Conservation (phyloP, 2,113 vertebrate genomes). For the Bubalus kerabau region DNA sequence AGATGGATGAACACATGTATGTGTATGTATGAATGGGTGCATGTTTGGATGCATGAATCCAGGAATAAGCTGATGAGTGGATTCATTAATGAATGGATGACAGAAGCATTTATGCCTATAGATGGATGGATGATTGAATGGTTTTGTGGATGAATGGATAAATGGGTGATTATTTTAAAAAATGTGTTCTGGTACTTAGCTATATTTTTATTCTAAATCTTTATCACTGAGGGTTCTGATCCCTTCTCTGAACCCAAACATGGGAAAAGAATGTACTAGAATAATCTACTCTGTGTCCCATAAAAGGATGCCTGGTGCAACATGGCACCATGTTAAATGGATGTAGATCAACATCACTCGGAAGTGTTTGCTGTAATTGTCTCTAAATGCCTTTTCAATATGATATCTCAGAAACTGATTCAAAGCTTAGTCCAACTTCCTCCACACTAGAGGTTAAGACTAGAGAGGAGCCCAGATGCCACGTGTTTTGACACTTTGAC, state of each 20-base stretch:
- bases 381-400: background rate
- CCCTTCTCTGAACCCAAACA: background rate
- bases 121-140: background rate
- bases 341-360: rapidly evolving
- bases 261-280: background rate
- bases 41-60: rapidly evolving
- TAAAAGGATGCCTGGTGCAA: background rate
- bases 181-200: background rate
- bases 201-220: background rate
- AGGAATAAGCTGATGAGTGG: background rate
- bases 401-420: background rate
- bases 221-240: background rate
- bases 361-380: rapidly evolving
- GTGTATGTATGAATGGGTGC: background rate
- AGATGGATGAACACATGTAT: background rate
- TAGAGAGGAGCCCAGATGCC: background rate
- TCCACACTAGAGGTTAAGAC: background rate
- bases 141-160: background rate
- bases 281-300: background rate
- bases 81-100: no score
- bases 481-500: background rate
- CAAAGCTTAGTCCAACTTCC: background rate
- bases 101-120: rapidly evolving
- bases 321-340: background rate
- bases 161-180: background rate